These are phyloP conservation scores for Dryobota labecula DNA, from an alignment of 2,888 invertebrate genomes.

Conservation along the genomic window DNA sequence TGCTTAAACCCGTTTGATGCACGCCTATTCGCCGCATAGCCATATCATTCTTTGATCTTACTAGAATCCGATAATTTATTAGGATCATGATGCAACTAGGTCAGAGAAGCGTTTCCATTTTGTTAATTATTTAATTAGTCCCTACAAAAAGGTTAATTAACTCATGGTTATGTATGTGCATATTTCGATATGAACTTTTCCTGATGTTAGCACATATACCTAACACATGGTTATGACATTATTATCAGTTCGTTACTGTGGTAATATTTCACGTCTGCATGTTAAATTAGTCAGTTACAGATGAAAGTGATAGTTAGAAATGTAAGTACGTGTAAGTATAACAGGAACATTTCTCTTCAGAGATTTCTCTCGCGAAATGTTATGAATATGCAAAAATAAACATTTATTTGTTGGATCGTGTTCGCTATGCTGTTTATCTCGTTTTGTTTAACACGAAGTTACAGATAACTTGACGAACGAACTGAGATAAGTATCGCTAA, in stretches of 20 bases:
- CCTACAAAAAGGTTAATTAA: conserved; percentile 55
- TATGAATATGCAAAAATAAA: conserved; percentile 67
- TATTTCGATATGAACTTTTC: conserved; percentile 36
- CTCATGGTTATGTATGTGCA: conserved; percentile 43
- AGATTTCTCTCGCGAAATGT: conserved; percentile 63
- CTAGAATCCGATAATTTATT: conserved; percentile 40
- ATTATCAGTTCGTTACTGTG: conserved; percentile 25
- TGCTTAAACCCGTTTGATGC: conserved; percentile 68
- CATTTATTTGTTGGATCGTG: conserved; percentile 60
- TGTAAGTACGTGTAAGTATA: conserved; percentile 31
- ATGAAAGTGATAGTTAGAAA: conserved; percentile 62
- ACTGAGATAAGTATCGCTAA: conserved; percentile 57
- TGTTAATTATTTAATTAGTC: conserved; percentile 52
- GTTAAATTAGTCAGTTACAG: conserved; percentile 46
- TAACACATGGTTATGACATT: conserved; percentile 32
- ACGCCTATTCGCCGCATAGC: conserved; percentile 39
- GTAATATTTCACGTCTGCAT: conserved; percentile 45
- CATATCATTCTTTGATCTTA: conserved; percentile 47
- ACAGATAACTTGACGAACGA: conserved; percentile 47
- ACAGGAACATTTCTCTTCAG: conserved; percentile 58
- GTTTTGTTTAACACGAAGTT: conserved; percentile 64
- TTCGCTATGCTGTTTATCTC: conserved; percentile 58
- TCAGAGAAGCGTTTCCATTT: conserved; percentile 38
- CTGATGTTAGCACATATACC: conserved; percentile 42
- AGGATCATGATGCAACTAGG: conserved; percentile 52